Evolutionary conservation across 2,797 vertebrate genomes (phyloP).

Genomic region (Coccyzus lansbergi): DNA sequence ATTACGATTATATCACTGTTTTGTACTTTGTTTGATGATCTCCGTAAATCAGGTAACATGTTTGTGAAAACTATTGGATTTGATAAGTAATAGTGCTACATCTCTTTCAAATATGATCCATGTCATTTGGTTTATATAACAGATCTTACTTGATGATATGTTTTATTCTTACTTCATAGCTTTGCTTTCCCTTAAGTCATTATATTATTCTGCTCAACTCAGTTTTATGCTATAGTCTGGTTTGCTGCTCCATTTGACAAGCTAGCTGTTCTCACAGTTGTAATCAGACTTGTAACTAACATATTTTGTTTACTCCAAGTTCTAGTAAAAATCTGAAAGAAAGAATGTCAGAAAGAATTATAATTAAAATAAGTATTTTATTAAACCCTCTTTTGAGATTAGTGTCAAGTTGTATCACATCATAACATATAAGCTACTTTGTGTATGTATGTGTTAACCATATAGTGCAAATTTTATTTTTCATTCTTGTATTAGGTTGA

Average conservation of each 20-base stretch:
- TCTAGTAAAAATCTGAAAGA: neutral
- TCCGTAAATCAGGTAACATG: constrained; percentile 23
- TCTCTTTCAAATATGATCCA: neutral
- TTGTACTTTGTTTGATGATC: constrained; percentile 30
- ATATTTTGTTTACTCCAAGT: neutral
- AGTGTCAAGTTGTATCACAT: neutral
- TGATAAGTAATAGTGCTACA: neutral
- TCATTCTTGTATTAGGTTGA: neutral
- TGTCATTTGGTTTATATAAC: neutral
- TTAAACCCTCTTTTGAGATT: neutral
- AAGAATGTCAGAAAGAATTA: neutral
- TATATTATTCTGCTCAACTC: neutral
- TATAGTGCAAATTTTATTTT: neutral
- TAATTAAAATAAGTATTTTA: neutral
- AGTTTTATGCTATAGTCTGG: neutral
- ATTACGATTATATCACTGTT: constrained; percentile 20
- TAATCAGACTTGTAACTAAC: neutral
- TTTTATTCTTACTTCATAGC: neutral
- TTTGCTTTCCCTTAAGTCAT: neutral
- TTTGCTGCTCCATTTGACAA: neutral
- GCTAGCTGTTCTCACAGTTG: neutral
- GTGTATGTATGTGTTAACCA: neutral
- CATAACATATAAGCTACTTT: neutral
- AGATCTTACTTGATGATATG: neutral
- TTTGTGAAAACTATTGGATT: neutral